A percentile compares a stretch with the other conserved stretches of the same genome.
phyloP scores from a whole-genome alignment of 2,888 invertebrate genomes.

The Autographa gamma region DNA sequence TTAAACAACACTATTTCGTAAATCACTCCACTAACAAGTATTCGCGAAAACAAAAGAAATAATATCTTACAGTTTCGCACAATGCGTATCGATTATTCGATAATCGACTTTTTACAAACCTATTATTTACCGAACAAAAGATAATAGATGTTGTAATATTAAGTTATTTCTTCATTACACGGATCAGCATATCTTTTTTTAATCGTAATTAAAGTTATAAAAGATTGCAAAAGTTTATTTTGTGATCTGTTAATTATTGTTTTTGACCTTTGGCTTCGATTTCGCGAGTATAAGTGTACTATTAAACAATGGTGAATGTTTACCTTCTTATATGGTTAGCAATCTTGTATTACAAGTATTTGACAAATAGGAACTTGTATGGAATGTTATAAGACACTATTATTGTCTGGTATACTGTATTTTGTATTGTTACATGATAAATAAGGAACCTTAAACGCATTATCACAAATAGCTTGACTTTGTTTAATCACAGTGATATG shows the following conservation, averaged over 20 bases:
- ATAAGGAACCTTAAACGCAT: background rate
- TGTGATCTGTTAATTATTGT: slow-evolving; percentile 55
- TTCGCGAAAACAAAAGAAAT: background rate
- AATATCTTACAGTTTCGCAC: slow-evolving; percentile 13
- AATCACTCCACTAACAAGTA: background rate
- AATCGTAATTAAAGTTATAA: slow-evolving; percentile 55
- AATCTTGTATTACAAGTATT: slow-evolving; percentile 16
- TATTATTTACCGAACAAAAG: slow-evolving; percentile 15
- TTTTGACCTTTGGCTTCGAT: slow-evolving; percentile 56
- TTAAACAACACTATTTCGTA: background rate
- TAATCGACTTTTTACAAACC: slow-evolving; percentile 11
- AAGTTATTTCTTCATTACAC: slow-evolving; percentile 38
- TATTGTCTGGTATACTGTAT: background rate
- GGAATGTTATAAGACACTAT: slow-evolving; percentile 1
- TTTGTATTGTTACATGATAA: background rate
- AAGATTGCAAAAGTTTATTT: slow-evolving; percentile 45
- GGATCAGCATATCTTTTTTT: slow-evolving; percentile 30
- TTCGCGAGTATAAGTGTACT: slow-evolving; percentile 31
- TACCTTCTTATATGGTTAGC: slow-evolving; percentile 21
- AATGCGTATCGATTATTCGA: slow-evolving; percentile 14
- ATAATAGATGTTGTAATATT: slow-evolving; percentile 35
- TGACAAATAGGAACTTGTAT: slow-evolving; percentile 17
- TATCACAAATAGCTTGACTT: background rate
- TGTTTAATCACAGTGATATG: too few relatives aligned
- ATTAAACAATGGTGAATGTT: slow-evolving; percentile 42